Evolutionary conservation across 1,140 invertebrate species (phyloP).

Genomic region (Daktulosphaira vitifoliae): DNA sequence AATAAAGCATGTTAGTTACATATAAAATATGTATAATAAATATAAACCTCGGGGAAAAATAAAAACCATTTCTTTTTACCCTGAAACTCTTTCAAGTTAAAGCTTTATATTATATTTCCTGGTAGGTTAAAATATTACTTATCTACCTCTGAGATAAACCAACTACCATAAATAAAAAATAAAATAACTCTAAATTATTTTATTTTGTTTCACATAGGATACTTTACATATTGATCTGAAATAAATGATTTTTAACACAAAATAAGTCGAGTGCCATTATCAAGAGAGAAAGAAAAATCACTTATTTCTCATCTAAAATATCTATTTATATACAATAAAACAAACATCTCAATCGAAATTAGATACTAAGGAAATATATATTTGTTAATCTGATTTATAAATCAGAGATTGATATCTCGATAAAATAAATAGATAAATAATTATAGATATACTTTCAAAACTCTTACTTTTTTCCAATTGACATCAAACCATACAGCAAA

Average conservation of each 20-base stretch:
- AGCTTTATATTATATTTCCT: no score
- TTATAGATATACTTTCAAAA: slow-evolving; percentile 9
- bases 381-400: no score
- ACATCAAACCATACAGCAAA: slow-evolving; percentile 86
- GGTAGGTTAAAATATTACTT: no score
- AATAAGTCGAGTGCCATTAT: slow-evolving; percentile 50
- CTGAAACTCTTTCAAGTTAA: no score
- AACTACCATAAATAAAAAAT: no score
- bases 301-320: slow-evolving; percentile 72
- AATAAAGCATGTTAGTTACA: no score
- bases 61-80: no score
- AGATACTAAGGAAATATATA: background rate
- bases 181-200: slow-evolving; percentile 31
- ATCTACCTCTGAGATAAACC: no score
- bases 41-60: no score
- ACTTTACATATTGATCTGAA: slow-evolving; percentile 82
- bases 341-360: slow-evolving; percentile 3
- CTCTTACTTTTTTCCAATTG: slow-evolving; percentile 82
- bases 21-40: no score
- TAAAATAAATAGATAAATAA: background rate
- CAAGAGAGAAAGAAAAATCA: slow-evolving; percentile 59
- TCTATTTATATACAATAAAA: slow-evolving; percentile 47
- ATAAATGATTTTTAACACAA: slow-evolving; percentile 67
- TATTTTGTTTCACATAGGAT: slow-evolving; percentile 57
- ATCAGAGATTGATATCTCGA: background rate